Evolutionary conservation across 2,888 invertebrate species (phyloP).

Genomic region (Junonia oenone): DNA sequence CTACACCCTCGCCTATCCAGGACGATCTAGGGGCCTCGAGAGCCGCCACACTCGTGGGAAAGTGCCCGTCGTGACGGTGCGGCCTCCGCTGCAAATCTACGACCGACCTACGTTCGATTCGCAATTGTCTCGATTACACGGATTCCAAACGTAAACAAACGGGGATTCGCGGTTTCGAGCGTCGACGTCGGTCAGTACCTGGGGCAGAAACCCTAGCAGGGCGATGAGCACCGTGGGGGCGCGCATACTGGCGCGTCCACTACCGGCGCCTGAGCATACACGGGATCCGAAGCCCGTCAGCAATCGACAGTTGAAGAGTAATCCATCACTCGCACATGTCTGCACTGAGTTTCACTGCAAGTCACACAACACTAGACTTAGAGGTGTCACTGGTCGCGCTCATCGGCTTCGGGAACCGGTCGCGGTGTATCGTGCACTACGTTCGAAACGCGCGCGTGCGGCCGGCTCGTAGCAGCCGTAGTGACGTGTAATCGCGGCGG

Average conservation of each 20-base stretch:
- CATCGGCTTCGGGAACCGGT: conserved; percentile 72
- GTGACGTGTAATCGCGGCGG: conserved; percentile 60
- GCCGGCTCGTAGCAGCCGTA: conserved; percentile 51
- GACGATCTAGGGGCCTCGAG: conserved; percentile 47
- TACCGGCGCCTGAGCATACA: conserved; percentile 76
- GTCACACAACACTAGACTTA: conserved; percentile 68
- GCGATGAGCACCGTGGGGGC: conserved; percentile 76
- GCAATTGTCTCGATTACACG: conserved; percentile 29
- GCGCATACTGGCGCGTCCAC: conserved; percentile 77
- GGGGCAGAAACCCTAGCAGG: conserved; percentile 79
- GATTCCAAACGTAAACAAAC: conserved; percentile 50
- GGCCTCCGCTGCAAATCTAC: conserved; percentile 36
- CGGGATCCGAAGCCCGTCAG: conserved; percentile 65
- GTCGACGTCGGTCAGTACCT: conserved; percentile 63
- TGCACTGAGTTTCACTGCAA: conserved; percentile 74
- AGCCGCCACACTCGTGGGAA: conserved; percentile 65
- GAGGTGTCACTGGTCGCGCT: conserved; percentile 70
- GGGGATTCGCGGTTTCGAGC: conserved; percentile 61
- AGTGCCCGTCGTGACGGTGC: conserved; percentile 56
- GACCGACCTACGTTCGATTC: conserved; percentile 32
- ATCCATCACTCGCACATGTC: conserved; percentile 75
- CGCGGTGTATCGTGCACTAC: conserved; percentile 68
- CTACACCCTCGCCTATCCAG: conserved; percentile 70
- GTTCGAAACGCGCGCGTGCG: conserved; percentile 75
- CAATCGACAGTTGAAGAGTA: conserved; percentile 60